These are phyloP conservation scores for Alitta virens DNA, from an alignment of 2,888 invertebrate genomes.

Conservation along the genomic window DNA sequence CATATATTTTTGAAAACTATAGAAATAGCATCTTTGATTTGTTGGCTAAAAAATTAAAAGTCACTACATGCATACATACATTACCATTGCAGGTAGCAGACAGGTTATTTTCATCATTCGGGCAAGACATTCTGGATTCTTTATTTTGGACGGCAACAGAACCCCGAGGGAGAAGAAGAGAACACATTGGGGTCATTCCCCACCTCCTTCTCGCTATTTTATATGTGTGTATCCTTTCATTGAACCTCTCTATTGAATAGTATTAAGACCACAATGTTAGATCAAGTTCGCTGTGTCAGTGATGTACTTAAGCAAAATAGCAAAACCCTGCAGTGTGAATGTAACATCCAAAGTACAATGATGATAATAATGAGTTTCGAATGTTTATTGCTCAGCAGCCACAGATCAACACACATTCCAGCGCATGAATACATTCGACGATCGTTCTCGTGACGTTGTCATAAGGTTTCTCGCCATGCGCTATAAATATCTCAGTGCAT, in stretches of 20 bases:
- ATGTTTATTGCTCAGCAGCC: background rate
- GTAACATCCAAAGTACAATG: no score
- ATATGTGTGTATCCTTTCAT: constrained; percentile 89
- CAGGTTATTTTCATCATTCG: constrained; percentile 80
- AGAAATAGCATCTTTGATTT: background rate
- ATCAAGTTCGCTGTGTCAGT: no score
- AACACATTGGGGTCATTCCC: constrained; percentile 77
- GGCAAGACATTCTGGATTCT: constrained; percentile 97
- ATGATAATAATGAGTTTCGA: background rate
- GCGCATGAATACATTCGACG: no score
- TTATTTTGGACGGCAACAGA: constrained; percentile 98
- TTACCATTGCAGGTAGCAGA: constrained; percentile 68
- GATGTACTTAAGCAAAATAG: no score
- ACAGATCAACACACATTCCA: no score
- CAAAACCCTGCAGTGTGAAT: no score
- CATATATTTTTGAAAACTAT: background rate
- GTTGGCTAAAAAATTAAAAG: no score
- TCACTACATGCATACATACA: no score
- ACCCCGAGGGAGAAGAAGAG: constrained; percentile 71
- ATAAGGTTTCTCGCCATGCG: no score
- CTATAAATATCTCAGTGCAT: no score
- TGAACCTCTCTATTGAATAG: background rate
- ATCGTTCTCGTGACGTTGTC: no score
- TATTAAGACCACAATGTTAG: no score
- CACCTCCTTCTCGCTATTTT: constrained; percentile 87